These are phyloP conservation scores for Andinoacara biseriatus DNA, from an alignment of 2,113 vertebrate genomes.

Conservation along the genomic window DNA sequence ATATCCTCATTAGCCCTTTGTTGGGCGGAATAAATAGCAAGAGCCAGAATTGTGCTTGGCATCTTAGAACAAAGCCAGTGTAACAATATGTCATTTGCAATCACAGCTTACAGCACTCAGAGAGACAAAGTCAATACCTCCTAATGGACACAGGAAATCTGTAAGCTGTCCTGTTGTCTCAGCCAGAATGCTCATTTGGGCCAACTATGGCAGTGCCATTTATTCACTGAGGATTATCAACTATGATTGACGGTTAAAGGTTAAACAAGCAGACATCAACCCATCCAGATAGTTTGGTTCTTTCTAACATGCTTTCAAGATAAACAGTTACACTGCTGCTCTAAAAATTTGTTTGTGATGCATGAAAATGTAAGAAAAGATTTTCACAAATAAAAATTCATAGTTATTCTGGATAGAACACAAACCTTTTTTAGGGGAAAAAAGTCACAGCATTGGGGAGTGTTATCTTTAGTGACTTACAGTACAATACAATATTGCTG, in stretches of 20 bases:
- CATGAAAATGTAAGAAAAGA: background rate
- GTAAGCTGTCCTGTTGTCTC: slow-evolving; percentile 44
- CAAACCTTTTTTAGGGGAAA: no score
- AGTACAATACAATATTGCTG: no score
- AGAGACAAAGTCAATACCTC: slow-evolving; percentile 65
- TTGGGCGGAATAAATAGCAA: slow-evolving; percentile 55
- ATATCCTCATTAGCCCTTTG: slow-evolving; percentile 53
- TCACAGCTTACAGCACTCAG: slow-evolving; percentile 67
- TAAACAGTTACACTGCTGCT: background rate
- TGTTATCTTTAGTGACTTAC: background rate
- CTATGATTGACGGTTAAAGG: slow-evolving; percentile 22
- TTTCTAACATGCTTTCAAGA: background rate
- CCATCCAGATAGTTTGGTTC: background rate
- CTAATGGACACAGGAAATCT: slow-evolving; percentile 67
- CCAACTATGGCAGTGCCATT: background rate
- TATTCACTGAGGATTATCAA: slow-evolving; percentile 25
- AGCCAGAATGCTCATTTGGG: slow-evolving; percentile 18
- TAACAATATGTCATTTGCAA: slow-evolving; percentile 69
- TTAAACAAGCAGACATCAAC: background rate
- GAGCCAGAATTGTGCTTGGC: slow-evolving; percentile 61
- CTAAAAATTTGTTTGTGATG: background rate
- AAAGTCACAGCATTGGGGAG: no score
- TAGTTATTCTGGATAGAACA: no score
- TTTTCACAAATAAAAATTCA: background rate
- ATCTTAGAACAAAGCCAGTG: slow-evolving; percentile 56